phyloP scores from a whole-genome alignment of 2,888 invertebrate genomes.

The Pherbina coryleti region DNA sequence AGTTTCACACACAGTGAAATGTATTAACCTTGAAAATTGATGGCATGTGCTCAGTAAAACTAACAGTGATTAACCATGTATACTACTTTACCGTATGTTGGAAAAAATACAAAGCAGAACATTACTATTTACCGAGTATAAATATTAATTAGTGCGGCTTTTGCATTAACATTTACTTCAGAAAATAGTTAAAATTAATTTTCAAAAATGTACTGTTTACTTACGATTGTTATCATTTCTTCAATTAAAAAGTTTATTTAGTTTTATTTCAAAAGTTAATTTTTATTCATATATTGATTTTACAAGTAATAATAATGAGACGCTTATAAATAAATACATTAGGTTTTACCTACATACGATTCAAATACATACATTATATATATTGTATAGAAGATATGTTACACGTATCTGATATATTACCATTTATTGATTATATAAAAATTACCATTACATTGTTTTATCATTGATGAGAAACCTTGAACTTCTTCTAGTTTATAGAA shows the following conservation, averaged over 20 bases:
- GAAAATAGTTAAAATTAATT: too few species aligned
- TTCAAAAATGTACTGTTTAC: too few species aligned
- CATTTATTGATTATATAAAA: slow-evolving; percentile 2
- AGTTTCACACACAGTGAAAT: too few species aligned
- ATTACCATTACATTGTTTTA: background rate
- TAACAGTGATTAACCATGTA: too few species aligned
- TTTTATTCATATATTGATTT: background rate
- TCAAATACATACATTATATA: background rate
- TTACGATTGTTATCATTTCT: background rate
- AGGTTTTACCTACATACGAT: background rate
- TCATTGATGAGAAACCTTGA: background rate
- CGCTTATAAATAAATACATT: background rate
- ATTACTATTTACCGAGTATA: too few species aligned
- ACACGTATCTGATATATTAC: background rate
- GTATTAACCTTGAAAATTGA: too few species aligned
- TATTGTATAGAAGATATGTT: too few species aligned
- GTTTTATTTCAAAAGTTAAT: background rate
- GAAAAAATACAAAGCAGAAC: too few species aligned
- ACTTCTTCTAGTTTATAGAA: slow-evolving; percentile 2
- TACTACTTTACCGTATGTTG: too few species aligned
- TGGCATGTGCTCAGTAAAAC: too few species aligned
- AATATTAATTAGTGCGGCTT: too few species aligned
- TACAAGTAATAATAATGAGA: background rate
- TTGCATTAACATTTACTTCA: too few species aligned
- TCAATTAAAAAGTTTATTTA: background rate